Conservation (phyloP, 2,113 vertebrate species). For the Pantherophis guttatus region DNA sequence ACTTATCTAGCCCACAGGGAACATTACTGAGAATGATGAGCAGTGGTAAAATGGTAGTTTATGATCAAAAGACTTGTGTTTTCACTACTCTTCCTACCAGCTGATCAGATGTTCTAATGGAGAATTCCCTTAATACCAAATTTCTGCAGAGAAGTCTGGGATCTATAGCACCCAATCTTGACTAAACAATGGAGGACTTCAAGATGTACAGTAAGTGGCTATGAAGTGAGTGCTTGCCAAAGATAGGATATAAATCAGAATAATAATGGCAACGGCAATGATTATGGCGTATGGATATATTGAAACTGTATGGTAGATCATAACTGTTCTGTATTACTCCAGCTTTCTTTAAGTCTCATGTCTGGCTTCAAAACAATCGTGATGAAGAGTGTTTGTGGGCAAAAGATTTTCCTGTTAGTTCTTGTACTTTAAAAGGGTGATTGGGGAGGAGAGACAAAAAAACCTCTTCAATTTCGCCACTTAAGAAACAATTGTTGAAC, state of each 20-base stretch:
- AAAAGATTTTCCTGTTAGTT: neutral
- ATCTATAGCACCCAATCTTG: neutral
- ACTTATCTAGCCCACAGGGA: neutral
- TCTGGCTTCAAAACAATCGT: neutral
- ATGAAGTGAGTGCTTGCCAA: neutral
- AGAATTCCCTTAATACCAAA: neutral
- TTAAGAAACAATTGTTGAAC: conserved; percentile 37
- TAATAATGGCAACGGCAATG: neutral
- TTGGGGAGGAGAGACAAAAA: conserved; percentile 28
- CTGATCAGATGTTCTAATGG: neutral
- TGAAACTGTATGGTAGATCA: neutral
- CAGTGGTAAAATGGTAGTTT: neutral
- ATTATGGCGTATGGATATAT: neutral
- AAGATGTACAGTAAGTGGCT: neutral
- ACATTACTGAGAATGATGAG: neutral
- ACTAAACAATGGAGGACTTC: neutral
- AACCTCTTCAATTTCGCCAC: conserved; percentile 11
- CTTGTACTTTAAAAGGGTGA: conserved; percentile 1
- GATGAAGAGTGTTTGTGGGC: fast-evolving
- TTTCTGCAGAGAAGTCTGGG: neutral
- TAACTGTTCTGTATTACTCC: neutral
- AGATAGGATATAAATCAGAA: neutral
- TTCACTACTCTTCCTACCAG: neutral
- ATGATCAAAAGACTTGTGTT: neutral
- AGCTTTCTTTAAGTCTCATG: neutral